These are phyloP conservation scores for Apus apus DNA, from an alignment of 2,113 vertebrate genomes.

Conservation along the genomic window DNA sequence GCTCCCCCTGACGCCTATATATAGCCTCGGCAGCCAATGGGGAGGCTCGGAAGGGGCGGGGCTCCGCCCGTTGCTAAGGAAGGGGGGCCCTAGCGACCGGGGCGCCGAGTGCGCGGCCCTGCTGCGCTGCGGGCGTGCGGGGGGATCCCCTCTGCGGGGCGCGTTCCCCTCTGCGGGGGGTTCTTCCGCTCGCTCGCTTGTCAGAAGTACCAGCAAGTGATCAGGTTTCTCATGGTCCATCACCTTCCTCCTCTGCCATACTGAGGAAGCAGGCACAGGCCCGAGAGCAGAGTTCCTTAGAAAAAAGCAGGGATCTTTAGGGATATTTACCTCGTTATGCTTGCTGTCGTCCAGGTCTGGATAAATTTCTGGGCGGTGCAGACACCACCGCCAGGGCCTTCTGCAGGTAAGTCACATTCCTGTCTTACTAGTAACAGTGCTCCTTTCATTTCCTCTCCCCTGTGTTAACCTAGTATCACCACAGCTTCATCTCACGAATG, in stretches of 20 bases:
- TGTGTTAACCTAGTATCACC: background rate
- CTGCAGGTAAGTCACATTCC: slow-evolving; percentile 73
- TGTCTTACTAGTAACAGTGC: background rate
- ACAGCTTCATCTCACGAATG: rapidly evolving
- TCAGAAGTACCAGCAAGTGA: background rate
- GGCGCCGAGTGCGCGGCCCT: too few relatives aligned
- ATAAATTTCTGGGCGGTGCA: slow-evolving; percentile 85
- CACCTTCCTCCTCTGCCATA: background rate
- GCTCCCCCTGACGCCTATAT: slow-evolving; percentile 47
- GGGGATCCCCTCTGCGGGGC: too few relatives aligned
- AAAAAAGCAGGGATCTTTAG: slow-evolving; percentile 79
- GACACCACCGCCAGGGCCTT: slow-evolving; percentile 80
- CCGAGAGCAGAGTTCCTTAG: slow-evolving; percentile 74
- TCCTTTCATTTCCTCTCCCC: background rate
- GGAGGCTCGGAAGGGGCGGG: background rate
- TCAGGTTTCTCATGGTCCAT: background rate
- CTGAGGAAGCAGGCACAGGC: slow-evolving; percentile 46
- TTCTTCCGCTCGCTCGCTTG: background rate
- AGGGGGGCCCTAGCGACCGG: too few relatives aligned
- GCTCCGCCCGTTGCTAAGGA: background rate
- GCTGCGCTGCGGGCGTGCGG: too few relatives aligned
- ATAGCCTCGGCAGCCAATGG: slow-evolving; percentile 47
- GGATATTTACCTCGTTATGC: slow-evolving; percentile 84
- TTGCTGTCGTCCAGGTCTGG: slow-evolving; percentile 84
- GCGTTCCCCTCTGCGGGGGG: background rate